Evolutionary conservation across 2,888 invertebrate genomes (phyloP).

Genomic region (Hypolimnas misippus): DNA sequence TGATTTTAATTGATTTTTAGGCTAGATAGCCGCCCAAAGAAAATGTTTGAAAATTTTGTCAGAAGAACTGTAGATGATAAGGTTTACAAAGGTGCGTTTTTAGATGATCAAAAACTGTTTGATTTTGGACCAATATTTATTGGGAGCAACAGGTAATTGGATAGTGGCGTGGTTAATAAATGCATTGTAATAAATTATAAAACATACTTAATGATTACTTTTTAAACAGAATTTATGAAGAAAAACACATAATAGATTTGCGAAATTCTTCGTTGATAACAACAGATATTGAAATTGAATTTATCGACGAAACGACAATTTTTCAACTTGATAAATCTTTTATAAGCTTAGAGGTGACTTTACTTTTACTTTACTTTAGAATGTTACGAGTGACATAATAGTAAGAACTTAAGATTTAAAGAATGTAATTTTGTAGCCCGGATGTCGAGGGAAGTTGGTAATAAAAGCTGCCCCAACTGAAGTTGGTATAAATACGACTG

Average conservation of each 20-base stretch:
- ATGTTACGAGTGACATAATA: background rate
- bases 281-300: constrained; percentile 73
- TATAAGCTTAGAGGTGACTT: constrained; percentile 62
- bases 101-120: constrained; percentile 72
- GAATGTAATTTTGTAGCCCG: constrained; percentile 57
- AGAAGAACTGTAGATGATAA: constrained; percentile 67
- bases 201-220: background rate
- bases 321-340: constrained; percentile 73
- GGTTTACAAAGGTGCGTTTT: constrained; percentile 71
- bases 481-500: constrained; percentile 60
- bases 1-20: constrained; percentile 46
- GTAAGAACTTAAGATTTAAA: too few relatives aligned
- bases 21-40: constrained; percentile 75
- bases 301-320: constrained; percentile 68
- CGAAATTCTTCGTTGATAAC: constrained; percentile 81
- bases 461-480: constrained; percentile 71
- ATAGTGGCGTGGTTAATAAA: background rate
- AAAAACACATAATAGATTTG: constrained; percentile 75
- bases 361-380: too few relatives aligned
- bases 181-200: too few relatives aligned
- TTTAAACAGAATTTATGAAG: constrained; percentile 71
- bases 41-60: constrained; percentile 75
- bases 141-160: constrained; percentile 61
- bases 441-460: constrained; percentile 63
- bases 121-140: constrained; percentile 78